Base-by-base conservation (phyloP, 2,113 vertebrate species). In the Percina caprodes region DNA sequence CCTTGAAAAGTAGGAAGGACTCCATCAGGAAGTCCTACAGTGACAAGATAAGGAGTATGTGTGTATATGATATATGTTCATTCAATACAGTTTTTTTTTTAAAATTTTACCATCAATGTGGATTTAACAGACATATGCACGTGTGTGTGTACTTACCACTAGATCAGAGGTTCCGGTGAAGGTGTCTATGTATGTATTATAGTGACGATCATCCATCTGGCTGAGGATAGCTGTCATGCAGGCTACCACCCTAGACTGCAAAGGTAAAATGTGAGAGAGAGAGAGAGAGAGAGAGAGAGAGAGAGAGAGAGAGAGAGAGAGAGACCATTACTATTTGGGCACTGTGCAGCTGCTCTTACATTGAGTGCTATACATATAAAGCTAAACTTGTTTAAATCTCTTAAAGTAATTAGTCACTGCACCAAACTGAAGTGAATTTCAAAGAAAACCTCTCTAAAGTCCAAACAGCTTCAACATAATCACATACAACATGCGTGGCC, bases 21-120 rank as follows among this genome's bases (percentile, higher is more conserved):
- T 99, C 98, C 98, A 99, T 99, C 91, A 99, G 66, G 93, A 99
- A 99, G 93, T 99, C 97, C 98, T 99, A 82, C 82, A 92, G 12
- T 51, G 23, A 55, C 21, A 74, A 68, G 63, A 70, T 1, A 69
- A 45, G 19, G 56, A 9, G 56, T n/a, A 24, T 35, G 12, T 26
- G 54, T 55, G 11, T 9, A 42, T 42, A 42, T 42, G 39, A 42
- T n/a, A 19, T 10, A 23, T 49, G 13, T 35, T 49, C 9, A 73
- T 48, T n/a, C 4, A 74, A 5, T 18, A 55, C n/a, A 21, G 39
- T 62, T 69, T 48, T 35, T 63, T 19, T 59, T 55, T 63, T n/a
- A 19, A 9, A 0, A 1, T 39, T 11, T 72, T 21, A 30, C 21
- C 63, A 74, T 68, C 52, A 56, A 30, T 51, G 8, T 7, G 11